Evolutionary conservation across 1,140 invertebrate genomes (phyloP), one percentile per base, ranked within the genome.

Genomic region (Orius insidiosus): DNA sequence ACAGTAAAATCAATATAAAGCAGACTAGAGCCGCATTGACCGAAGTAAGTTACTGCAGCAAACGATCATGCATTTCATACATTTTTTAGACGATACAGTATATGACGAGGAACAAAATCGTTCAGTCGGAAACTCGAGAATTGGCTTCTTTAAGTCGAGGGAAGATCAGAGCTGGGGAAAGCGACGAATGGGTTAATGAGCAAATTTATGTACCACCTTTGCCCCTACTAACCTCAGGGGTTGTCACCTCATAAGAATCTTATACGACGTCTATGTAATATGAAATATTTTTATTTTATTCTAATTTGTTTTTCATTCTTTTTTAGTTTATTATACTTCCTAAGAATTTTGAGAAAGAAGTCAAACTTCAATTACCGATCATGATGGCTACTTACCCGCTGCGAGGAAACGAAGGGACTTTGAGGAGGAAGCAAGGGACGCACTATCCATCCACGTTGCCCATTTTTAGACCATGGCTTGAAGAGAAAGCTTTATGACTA

Each of bases 211-310:
- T 96, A 46, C 90, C 92, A 47, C 87, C 92, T 13, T 65, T 96
- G 51, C 90, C 90, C 93, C 93, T 8, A 95, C 90, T 14, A 90
- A 93, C 68, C 68, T 96, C n/a, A 70, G 88, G 50, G 90, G 89
- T 33, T 96, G 90, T 61, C 85, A 90, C 63, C 74, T 97, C 48
- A 95, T 97, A 55, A 78, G 85, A 59, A 86, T 96, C 50, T 77
- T 89, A 54, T 97, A 97, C 61, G 85, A 92, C 62, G 83, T 97
- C 39, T 88, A 85, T 64, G 88, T 94, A 67, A 84, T 85, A 80
- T 40, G 4, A 41, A 10, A 16, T 4, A 16, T 5, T 15, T 5
- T 5, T 14, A 16, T 41, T 7, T 24, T 4, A 24, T 5, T 24
- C 6, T 19, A 41, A 13, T 13, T 15, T 36, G 6, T 7, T 33